Evolutionary conservation across 2,888 invertebrate species (phyloP), one percentile per base, ranked within the genome.

Genomic region (Thera obeliscata): DNA sequence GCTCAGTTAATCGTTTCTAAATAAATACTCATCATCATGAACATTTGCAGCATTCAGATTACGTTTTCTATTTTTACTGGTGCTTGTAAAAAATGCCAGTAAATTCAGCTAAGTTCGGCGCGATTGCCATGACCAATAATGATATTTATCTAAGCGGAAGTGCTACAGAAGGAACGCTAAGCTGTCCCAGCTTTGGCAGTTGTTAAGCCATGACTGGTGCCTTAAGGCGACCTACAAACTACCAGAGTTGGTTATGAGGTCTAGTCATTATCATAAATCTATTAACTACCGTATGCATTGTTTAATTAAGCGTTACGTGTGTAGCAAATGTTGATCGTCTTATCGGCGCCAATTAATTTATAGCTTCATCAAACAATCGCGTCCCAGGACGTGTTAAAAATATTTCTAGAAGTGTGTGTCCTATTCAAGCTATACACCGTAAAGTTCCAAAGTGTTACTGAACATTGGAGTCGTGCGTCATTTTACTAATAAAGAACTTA

Each of bases 281-380:
- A 56, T 69, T 61, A 12, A 54, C 3, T 56, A 56, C 59, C 46
- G 52, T 61, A 62, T 63, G 64, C 71, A 72, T 69, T 58, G 60
- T 64, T 70, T 55, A 63, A 70, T 70, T 64, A 68, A 60, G n/a
- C 60, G 61, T 60, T 68, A 66, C 62, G 61, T 63, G 63, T 62
- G 63, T 57, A 54, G 55, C 61, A 60, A 55, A 43, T 49, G 70
- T 64, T 49, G 56, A 52, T 58, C 79, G 78, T 66, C 76, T 71
- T 64, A 48, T 48, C 81, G 86, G 86, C 85, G 87, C 86, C 88
- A 75, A 75, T 77, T 90, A 86, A 90, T 90, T 90, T 89, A 90
- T 83, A 81, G 81, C 87, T 79, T 74, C 78, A 81, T 87, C 87
- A 84, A 88, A 90, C 76, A 80, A 71, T 78, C 75, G 77, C 78